Evolutionary conservation across 1,140 invertebrate species (phyloP).

Genomic region (Ostrea edulis): DNA sequence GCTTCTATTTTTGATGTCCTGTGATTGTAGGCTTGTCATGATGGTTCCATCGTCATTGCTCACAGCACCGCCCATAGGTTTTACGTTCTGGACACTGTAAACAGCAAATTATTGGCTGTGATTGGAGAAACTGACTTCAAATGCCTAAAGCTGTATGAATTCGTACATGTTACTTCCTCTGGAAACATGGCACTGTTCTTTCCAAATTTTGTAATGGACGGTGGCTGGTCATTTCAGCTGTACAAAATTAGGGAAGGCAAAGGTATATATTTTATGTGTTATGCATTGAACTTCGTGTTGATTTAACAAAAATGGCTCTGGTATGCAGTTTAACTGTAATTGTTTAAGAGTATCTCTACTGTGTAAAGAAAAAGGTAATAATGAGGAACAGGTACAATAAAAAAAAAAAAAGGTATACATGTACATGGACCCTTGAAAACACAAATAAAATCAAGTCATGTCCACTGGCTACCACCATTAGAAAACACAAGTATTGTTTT

Average conservation of each 20-base stretch:
- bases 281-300: no score
- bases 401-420: no score
- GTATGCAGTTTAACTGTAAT: no score
- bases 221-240: background rate
- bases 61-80: background rate
- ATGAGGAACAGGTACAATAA: no score
- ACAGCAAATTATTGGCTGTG: background rate
- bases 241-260: background rate
- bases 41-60: constrained; percentile 4
- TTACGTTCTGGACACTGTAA: background rate
- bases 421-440: no score
- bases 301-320: no score
- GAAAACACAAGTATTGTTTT: no score
- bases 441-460: no score
- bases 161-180: background rate
- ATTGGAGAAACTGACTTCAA: background rate
- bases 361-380: no score
- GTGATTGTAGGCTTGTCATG: constrained; percentile 11
- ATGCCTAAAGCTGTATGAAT: background rate
- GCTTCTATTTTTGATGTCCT: background rate
- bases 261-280: background rate
- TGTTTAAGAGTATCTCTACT: no score
- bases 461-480: no score
- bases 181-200: background rate
- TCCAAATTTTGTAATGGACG: background rate